phyloP scores from a whole-genome alignment of 2,888 invertebrate species.

The Gymnoscelis rufifasciata region DNA sequence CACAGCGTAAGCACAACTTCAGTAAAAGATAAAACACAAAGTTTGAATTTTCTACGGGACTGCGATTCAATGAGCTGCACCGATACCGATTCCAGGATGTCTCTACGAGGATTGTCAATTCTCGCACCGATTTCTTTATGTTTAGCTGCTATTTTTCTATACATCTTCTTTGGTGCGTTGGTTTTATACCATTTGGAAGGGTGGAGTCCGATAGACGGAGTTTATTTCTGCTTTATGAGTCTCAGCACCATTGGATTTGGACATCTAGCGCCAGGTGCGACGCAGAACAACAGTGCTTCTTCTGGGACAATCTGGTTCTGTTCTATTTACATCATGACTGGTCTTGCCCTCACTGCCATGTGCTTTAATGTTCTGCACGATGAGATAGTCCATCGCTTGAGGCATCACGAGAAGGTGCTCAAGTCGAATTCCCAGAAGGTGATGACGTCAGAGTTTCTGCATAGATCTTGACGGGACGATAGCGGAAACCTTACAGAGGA shows the following conservation, averaged over 20 bases:
- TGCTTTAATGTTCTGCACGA: constrained; percentile 94
- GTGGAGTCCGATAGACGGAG: constrained; percentile 94
- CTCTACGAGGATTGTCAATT: constrained; percentile 86
- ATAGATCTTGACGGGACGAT: constrained; percentile 73
- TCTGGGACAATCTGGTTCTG: constrained; percentile 91
- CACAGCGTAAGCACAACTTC: constrained; percentile 65
- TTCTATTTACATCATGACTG: constrained; percentile 92
- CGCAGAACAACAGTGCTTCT: constrained; percentile 69
- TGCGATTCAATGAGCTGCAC: constrained; percentile 80
- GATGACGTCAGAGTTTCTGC: constrained; percentile 64
- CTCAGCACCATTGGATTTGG: constrained; percentile 95
- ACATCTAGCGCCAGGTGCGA: constrained; percentile 87
- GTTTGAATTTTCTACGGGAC: constrained; percentile 67
- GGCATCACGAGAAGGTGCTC: constrained; percentile 76
- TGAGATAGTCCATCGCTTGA: constrained; percentile 89
- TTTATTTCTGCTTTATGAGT: constrained; percentile 98
- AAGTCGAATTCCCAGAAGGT: constrained; percentile 60
- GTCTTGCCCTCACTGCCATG: constrained; percentile 93
- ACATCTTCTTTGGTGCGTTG: constrained; percentile 93
- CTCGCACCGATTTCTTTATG: constrained; percentile 94
- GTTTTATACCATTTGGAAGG: constrained; percentile 94
- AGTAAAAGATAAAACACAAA: constrained; percentile 66
- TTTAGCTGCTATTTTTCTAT: constrained; percentile 92
- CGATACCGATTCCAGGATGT: constrained; percentile 84
- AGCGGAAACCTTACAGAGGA: constrained; percentile 66